Evolutionary conservation across 2,888 invertebrate genomes (phyloP).

Genomic region (Parnassius orleans): DNA sequence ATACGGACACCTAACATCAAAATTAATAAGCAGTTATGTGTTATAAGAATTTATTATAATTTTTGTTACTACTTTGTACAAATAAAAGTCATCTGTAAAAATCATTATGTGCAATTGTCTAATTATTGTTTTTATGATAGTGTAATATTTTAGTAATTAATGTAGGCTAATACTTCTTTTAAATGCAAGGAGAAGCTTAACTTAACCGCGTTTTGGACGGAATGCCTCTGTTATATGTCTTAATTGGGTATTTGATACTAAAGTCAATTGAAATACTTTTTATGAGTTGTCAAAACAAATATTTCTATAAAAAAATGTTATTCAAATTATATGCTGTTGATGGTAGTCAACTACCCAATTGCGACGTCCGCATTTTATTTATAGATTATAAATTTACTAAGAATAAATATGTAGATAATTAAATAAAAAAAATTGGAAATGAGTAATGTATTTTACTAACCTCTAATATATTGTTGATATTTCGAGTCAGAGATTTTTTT

Average conservation of each 20-base stretch:
- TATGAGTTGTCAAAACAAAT: too few relatives aligned
- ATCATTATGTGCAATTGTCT: conserved; percentile 9
- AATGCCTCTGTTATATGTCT: conserved; percentile 1
- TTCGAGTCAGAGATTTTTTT: too few relatives aligned
- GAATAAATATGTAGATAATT: conserved; percentile 4
- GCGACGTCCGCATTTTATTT: conserved; percentile 7
- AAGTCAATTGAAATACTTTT: too few relatives aligned
- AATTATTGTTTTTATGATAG: conserved; percentile 22
- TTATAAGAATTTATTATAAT: not conserved
- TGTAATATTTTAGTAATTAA: conserved; percentile 14
- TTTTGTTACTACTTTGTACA: conserved; percentile 11
- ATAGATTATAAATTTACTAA: conserved; percentile 6
- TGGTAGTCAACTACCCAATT: not conserved
- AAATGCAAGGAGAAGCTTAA: not conserved
- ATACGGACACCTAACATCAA: too few relatives aligned
- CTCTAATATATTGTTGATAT: too few relatives aligned
- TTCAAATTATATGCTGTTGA: too few relatives aligned
- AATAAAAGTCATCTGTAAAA: conserved; percentile 8
- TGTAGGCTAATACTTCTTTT: conserved; percentile 1
- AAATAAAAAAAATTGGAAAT: conserved; percentile 6
- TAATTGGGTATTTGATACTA: not conserved
- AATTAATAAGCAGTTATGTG: not conserved
- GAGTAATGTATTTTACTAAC: too few relatives aligned
- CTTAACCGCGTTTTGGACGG: not conserved
- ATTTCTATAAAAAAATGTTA: too few relatives aligned